phyloP scores from a whole-genome alignment of 2,888 invertebrate genomes.

The Carcina quercana region DNA sequence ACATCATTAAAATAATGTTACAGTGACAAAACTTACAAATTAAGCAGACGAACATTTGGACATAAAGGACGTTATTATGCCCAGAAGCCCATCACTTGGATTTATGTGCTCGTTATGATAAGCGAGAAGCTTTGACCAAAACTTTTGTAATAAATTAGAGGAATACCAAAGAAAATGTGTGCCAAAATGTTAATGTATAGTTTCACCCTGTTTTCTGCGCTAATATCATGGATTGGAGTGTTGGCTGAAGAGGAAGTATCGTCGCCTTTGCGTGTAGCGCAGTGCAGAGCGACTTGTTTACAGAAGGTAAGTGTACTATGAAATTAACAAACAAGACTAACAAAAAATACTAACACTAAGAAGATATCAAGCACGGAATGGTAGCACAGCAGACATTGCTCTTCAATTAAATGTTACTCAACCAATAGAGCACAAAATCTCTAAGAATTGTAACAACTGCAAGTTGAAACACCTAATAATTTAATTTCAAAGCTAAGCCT shows the following conservation, averaged over 20 bases:
- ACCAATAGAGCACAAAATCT: too few species aligned
- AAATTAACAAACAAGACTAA: too few species aligned
- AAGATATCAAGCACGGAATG: too few species aligned
- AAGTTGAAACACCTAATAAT: too few species aligned
- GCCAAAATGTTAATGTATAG: conserved; percentile 73
- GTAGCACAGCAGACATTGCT: too few species aligned
- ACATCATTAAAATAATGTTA: conserved; percentile 31
- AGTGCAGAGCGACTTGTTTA: conserved; percentile 82
- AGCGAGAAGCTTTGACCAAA: conserved; percentile 43
- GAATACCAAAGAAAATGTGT: conserved; percentile 72
- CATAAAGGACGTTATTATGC: conserved; percentile 39
- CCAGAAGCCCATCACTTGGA: conserved; percentile 30
- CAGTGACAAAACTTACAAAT: conserved; percentile 9
- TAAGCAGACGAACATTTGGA: conserved; percentile 1
- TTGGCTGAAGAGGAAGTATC: conserved; percentile 79
- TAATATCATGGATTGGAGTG: conserved; percentile 67
- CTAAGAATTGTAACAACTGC: too few species aligned
- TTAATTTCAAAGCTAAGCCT: too few species aligned
- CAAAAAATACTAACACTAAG: too few species aligned
- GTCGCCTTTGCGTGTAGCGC: conserved; percentile 81
- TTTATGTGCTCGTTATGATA: conserved; percentile 64
- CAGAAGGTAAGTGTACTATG: conserved; percentile 73
- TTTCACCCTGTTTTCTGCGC: conserved; percentile 60
- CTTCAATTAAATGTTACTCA: too few species aligned
- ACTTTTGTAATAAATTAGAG: conserved; percentile 38